A percentile compares a stretch with the other conserved stretches of the same genome.
These are phyloP conservation scores for Eonycteris spelaea DNA, from an alignment of 2,113 vertebrate genomes.

Conservation along the genomic window DNA sequence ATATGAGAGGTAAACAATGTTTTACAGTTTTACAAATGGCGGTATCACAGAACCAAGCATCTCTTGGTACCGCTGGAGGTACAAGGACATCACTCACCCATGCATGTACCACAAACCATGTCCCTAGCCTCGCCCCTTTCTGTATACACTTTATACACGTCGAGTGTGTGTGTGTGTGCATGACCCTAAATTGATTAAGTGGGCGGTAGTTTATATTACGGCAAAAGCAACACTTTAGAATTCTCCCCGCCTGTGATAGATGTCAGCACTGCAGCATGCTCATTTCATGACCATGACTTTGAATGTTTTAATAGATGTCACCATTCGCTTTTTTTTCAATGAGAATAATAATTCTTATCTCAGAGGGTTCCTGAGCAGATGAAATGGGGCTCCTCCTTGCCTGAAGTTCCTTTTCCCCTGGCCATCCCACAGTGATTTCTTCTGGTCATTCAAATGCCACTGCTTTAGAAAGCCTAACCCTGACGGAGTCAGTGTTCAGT, in stretches of 20 bases:
- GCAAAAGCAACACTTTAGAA: not conserved
- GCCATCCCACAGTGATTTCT: not conserved
- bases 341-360: not conserved
- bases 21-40: not conserved
- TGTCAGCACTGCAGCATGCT: fast-evolving
- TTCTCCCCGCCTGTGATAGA: not conserved
- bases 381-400: not conserved
- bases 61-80: not conserved
- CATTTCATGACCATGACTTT: not conserved
- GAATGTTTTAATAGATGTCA: not conserved
- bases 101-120: not conserved
- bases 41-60: not conserved
- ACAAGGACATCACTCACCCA: not conserved
- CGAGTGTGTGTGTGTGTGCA: no score
- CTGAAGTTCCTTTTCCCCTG: not conserved
- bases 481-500: not conserved
- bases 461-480: not conserved
- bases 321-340: not conserved
- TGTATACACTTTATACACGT: fast-evolving
- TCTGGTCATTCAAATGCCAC: not conserved
- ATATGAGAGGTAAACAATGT: not conserved
- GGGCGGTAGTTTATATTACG: not conserved
- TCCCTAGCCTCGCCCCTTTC: not conserved
- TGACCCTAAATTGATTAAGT: not conserved
- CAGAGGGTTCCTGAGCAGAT: not conserved